Evolutionary conservation across 1,140 invertebrate species (phyloP), one percentile per base, ranked within the genome.

Genomic region (Pseudoatta argentina): DNA sequence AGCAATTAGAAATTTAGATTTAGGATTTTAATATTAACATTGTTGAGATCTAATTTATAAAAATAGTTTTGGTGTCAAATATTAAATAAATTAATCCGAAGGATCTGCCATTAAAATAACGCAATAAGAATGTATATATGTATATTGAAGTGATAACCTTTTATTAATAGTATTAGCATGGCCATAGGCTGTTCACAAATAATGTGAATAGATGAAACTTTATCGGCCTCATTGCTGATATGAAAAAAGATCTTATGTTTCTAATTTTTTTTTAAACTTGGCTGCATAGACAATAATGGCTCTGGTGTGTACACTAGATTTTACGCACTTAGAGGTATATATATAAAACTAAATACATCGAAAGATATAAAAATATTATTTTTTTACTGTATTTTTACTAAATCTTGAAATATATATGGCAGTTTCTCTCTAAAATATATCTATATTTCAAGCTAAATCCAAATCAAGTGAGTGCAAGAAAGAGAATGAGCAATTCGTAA

Each of bases 121-220:
- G 27, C 16, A 44, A 18, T n/a, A 51, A 3, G 4, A 77, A 21
- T 64, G 59, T 77, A 77, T 59, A 24, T 85, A 44, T 55, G 30
- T 85, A 55, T 39, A 34, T 53, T 85, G 1, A 34, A 27, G 18
- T 64, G 51, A 76, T 44, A 85, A 75, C 16, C 6, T 64, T 77
- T 24, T 76, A 64, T 48, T 7, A n/a, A 48, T 63, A 61, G 1
- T 12, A 39, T 75, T 55, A 44, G 86, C 86, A 87, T 72, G 86
- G 72, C 88, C 92, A 91, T 87, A 78, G 73, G 90, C 92, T 91
- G 72, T 93, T 93, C 92, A 61, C 85, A 51, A 71, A 48, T 18
- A 44, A 44, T 81, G 91, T 86, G 92, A 93, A 91, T 85, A 63
- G 51, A 64, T 53, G 5, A 71, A 75, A 91, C 91, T 87, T 86